phyloP scores from a whole-genome alignment of 2,113 vertebrate genomes.

The Diadophis punctatus region DNA sequence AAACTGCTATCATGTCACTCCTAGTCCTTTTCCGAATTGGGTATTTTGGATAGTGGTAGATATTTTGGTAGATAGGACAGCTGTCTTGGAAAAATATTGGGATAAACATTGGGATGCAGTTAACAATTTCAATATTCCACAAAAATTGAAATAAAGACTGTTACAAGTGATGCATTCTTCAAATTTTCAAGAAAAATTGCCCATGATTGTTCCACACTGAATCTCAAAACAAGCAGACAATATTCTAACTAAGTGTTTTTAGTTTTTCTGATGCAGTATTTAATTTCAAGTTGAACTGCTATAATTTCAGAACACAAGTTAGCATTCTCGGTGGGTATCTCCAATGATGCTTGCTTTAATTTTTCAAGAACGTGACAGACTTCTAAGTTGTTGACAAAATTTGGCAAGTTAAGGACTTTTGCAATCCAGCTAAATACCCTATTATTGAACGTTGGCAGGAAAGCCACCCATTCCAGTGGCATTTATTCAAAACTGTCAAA shows the following conservation, averaged over 20 bases:
- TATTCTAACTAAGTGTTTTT: neutral
- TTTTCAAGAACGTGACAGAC: neutral
- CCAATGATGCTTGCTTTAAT: neutral
- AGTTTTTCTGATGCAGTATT: neutral
- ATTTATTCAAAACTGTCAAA: neutral
- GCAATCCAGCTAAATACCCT: neutral
- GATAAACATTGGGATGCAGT: neutral
- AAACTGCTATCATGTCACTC: neutral
- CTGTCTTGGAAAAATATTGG: neutral
- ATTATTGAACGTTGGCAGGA: neutral
- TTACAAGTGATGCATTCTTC: neutral
- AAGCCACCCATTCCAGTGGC: neutral
- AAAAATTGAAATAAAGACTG: neutral
- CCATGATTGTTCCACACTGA: neutral
- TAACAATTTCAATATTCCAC: neutral
- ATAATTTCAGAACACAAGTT: neutral
- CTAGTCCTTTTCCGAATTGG: neutral
- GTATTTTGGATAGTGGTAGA: neutral
- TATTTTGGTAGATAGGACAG: neutral
- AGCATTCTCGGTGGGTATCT: neutral
- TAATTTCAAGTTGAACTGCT: slow-evolving; percentile 1
- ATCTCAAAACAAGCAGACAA: neutral
- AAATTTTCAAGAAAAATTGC: neutral
- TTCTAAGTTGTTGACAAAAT: neutral
- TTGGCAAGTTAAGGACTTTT: neutral